Conservation (phyloP, 2,888 invertebrate genomes). For the Automeris io region DNA sequence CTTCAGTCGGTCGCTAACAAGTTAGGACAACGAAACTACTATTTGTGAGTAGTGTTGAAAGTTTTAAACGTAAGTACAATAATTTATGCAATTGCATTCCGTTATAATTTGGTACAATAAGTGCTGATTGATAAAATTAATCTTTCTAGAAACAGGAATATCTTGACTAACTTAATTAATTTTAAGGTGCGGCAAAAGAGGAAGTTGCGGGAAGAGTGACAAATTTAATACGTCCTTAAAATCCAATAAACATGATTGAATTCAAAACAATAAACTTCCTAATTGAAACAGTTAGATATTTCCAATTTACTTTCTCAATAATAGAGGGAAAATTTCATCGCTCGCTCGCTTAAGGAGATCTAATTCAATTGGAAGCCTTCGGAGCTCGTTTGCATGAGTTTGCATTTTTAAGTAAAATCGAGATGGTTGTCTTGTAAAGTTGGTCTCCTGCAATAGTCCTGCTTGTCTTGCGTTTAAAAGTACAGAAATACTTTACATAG, state of each 20-base stretch:
- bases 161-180: constrained; percentile 1
- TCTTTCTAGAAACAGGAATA: no score
- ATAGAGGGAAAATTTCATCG: constrained; percentile 53
- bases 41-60: no score
- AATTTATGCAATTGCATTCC: no score
- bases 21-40: no score
- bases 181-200: background rate
- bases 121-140: no score
- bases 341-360: constrained; percentile 55
- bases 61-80: no score
- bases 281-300: constrained; percentile 54
- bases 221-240: background rate
- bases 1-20: no score
- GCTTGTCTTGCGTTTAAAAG: constrained; percentile 30
- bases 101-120: no score
- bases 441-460: constrained; percentile 35
- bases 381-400: constrained; percentile 72
- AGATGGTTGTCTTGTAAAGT: constrained; percentile 47
- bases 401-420: constrained; percentile 68
- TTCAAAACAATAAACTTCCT: constrained; percentile 35
- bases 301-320: constrained; percentile 57
- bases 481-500: no score
- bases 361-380: constrained; percentile 66
- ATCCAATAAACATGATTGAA: constrained; percentile 1
- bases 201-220: background rate